Conservation (phyloP, 1,140 invertebrate species). For the Whitmania pigra region DNA sequence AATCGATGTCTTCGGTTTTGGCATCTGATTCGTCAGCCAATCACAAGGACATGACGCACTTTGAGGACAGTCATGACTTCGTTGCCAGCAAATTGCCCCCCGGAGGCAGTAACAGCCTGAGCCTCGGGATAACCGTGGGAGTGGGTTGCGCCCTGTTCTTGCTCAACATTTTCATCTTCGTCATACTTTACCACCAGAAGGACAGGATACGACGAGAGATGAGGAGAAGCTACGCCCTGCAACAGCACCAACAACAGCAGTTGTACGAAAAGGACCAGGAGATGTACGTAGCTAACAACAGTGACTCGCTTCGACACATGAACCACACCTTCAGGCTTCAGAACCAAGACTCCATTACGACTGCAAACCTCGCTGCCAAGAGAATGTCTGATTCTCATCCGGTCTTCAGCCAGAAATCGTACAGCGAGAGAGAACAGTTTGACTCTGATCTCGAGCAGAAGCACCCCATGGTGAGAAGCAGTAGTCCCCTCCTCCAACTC, state of each 20-base stretch:
- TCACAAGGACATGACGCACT: too few species aligned
- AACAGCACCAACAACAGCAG: conserved; percentile 5
- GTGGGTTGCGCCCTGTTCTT: conserved; percentile 79
- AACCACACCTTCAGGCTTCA: background rate
- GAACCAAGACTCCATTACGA: background rate
- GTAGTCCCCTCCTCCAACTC: background rate
- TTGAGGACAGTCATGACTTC: background rate
- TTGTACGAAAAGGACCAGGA: conserved; percentile 13
- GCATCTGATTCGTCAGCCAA: too few species aligned
- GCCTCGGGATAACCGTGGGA: conserved; percentile 75
- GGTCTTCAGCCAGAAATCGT: too few species aligned
- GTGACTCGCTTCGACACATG: background rate
- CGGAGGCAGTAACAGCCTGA: conserved; percentile 40
- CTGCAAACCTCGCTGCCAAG: background rate
- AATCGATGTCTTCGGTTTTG: too few species aligned
- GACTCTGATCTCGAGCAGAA: background rate
- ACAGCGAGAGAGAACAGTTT: background rate
- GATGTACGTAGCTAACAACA: background rate
- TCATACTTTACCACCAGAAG: conserved; percentile 80
- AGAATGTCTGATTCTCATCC: background rate
- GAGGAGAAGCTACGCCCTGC: conserved; percentile 5
- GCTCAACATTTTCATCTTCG: conserved; percentile 80
- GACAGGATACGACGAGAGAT: conserved; percentile 43
- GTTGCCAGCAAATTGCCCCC: background rate
- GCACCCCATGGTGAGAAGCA: background rate